These are phyloP conservation scores for Trichechus manatus DNA, from an alignment of 2,113 vertebrate genomes.

Conservation along the genomic window DNA sequence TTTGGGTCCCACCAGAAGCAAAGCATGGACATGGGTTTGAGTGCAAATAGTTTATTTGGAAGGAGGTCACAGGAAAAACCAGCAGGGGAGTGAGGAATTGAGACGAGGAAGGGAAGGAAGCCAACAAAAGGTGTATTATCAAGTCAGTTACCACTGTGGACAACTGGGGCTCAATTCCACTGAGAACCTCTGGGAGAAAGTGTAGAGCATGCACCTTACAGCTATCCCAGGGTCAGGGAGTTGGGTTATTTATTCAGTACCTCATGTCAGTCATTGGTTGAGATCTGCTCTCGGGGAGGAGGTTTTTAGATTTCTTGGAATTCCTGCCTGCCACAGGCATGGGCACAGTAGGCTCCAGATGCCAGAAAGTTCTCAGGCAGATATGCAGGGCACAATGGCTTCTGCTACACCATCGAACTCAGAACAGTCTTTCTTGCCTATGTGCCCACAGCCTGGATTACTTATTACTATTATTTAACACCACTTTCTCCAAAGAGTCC, in stretches of 20 bases:
- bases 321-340: background rate
- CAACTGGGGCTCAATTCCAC: background rate
- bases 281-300: background rate
- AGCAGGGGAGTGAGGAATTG: background rate
- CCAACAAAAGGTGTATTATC: background rate
- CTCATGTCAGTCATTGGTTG: background rate
- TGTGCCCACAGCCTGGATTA: background rate
- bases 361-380: background rate
- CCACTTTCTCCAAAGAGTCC: background rate
- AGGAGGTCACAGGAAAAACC: background rate
- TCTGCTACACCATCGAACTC: background rate
- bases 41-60: background rate
- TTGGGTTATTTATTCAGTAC: background rate
- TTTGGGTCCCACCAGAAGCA: background rate
- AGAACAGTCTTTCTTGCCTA: background rate
- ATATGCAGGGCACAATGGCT: background rate
- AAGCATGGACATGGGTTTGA: background rate
- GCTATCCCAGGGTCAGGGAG: background rate
- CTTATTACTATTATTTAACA: background rate
- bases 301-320: background rate
- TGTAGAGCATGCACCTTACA: background rate
- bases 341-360: background rate
- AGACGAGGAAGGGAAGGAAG: background rate
- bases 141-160: background rate
- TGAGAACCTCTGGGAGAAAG: background rate